Evolutionary conservation across 2,888 invertebrate genomes (phyloP), one percentile per base, ranked within the genome.

Genomic region (Dastarcus helophoroides): DNA sequence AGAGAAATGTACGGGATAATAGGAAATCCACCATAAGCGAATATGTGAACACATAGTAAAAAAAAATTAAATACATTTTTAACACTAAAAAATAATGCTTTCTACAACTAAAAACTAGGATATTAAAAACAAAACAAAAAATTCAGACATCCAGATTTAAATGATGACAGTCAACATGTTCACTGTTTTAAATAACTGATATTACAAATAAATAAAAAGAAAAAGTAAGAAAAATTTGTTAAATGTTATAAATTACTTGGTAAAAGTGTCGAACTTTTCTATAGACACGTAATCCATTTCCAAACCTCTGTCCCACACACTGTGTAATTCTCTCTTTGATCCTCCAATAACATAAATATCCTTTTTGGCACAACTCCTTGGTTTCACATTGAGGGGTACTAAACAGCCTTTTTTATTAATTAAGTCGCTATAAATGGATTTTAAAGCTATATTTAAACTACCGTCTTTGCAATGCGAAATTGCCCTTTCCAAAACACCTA

Each of bases 281-380:
- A 86, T 83, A 6, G 80, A 76, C 40, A 80, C 77, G 43, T 88
- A 79, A 40, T 85, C 83, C 57, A 82, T 78, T 65, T 90, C 90
- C 17, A 48, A 29, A 46, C 81, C 71, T 49, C 68, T 56, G 53
- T 83, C 74, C 72, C 84, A 79, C 34, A 79, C 73, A 23, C 73
- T 72, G 8, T 72, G 69, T 26, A 77, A 69, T 60, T 86, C 84
- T 28, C 88, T 73, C 47, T 83, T 79, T 2, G 84, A 85, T 8
- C 93, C 93, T 13, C 93, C 93, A 39, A 86, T 83, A 25, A 93
- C 76, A 49, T 85, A 78, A 39, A 93, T 79, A 52, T 81, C 77
- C 56, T 89, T 89, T 39, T 88, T 81, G 1, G 90, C 86, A 53
- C 85, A 77, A 41, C 80, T 73, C 4, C 91, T 71, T 1, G 90